These are phyloP conservation scores for Varanus komodoensis DNA, from an alignment of 2,113 vertebrate species.

Conservation along the genomic window DNA sequence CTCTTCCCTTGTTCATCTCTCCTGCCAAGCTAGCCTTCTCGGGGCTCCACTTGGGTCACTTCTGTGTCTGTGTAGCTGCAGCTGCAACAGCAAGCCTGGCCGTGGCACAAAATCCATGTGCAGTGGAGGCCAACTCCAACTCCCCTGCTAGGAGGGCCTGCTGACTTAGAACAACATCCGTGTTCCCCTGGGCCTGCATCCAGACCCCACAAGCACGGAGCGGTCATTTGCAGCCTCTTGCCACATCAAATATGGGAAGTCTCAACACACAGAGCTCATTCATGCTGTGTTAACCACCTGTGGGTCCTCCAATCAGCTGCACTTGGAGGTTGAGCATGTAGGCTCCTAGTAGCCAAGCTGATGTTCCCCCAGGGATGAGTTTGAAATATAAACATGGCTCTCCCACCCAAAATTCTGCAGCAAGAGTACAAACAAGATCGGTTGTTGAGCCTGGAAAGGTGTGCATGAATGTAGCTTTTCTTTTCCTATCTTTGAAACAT, in stretches of 20 bases:
- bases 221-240: not conserved
- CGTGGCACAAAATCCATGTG: not conserved
- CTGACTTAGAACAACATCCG: not conserved
- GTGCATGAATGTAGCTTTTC: not conserved
- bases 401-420: constrained; percentile 1
- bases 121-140: not conserved
- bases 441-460: not conserved
- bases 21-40: not conserved
- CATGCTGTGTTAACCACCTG: not conserved
- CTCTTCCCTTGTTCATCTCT: not conserved
- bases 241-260: constrained; percentile 21
- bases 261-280: not conserved
- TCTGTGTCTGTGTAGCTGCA: not conserved
- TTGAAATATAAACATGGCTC: constrained; percentile 16
- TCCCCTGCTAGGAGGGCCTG: not conserved
- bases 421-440: not conserved
- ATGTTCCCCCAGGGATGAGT: not conserved
- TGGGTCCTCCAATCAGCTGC: constrained; percentile 11
- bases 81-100: not conserved
- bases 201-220: not conserved
- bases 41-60: not conserved
- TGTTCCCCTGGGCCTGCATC: not conserved
- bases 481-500: not conserved
- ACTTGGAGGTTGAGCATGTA: constrained; percentile 14
- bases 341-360: not conserved